Base-by-base conservation (phyloP, 2,888 invertebrate genomes). In the Coleophora flavipennella region DNA sequence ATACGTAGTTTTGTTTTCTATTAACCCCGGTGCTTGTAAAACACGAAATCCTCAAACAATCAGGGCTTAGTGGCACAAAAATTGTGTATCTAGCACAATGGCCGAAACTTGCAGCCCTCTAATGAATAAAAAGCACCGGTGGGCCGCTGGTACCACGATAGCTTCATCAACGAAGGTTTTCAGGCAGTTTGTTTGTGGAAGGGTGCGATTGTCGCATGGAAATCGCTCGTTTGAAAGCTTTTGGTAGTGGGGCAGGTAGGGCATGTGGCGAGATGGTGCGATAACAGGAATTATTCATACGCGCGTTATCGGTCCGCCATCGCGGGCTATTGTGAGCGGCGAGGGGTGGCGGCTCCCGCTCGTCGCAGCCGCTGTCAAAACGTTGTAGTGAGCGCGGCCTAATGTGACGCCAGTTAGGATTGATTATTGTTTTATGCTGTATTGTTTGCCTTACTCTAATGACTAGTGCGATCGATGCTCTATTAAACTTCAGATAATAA, bases 251-350 rank as follows among this genome's bases (percentile, higher is more conserved):
- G 80, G 69, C 80, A 83, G 83, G 83, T 84, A 80, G 83, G 79
- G 78, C 79, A 81, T 84, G 81, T 80, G 83, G 84, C 75, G 74
- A 81, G 83, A 84, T 84, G 72, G 74, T 51, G 73, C 79, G 84
- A 84, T 84, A 83, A 77, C 67, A 73, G 74, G 75, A 81, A 83
- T 84, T 84, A 84, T 84, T 83, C 84, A 83, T 81, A 83, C 79
- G 72, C 70, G 61, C 71, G 74, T 77, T 84, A 84, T 84, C 84
- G 75, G 70, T 55, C 70, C 71, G 76, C 80, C 80, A 83, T 83
- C 84, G 77, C 72, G 72, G 66, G 78, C 75, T 69, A 78, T 81
- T 81, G 79, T 80, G 72, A 69, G 68, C 75, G 60, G 68, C 72
- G 66, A 65, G 67, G 75, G 78, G 78, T 81, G 83, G 83, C 75